These are phyloP conservation scores for Bombus picipes DNA, from an alignment of 1,140 invertebrate genomes.

Conservation along the genomic window DNA sequence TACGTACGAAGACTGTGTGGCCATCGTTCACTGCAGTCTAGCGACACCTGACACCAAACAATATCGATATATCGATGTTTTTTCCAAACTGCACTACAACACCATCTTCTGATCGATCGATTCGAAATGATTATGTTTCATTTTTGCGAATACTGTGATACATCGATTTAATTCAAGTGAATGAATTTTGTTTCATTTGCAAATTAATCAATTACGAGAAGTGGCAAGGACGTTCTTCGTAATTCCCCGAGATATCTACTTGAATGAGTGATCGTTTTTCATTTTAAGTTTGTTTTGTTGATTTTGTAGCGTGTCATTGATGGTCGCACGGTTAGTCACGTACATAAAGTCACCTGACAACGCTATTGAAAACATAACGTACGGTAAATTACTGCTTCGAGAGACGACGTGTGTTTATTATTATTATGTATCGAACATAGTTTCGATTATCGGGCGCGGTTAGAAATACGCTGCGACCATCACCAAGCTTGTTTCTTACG, in stretches of 20 bases:
- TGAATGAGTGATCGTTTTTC: not conserved
- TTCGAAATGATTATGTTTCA: not conserved
- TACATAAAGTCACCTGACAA: not conserved
- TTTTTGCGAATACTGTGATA: not conserved
- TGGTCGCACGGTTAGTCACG: not conserved
- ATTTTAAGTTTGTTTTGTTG: not conserved
- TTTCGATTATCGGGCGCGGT: not conserved
- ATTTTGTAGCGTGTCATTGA: not conserved
- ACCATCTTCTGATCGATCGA: not conserved
- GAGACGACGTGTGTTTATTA: not conserved
- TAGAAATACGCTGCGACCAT: too few species aligned
- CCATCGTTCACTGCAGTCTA: conserved; percentile 15
- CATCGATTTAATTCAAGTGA: not conserved
- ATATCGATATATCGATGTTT: conserved; percentile 36
- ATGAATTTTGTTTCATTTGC: not conserved
- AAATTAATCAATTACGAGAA: not conserved
- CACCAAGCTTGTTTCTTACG: too few species aligned
- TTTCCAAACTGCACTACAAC: not conserved
- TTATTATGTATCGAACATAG: not conserved
- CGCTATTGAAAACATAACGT: too few species aligned
- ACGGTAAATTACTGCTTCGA: not conserved
- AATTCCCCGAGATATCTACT: not conserved
- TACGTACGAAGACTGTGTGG: not conserved
- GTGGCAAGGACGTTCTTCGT: too few species aligned
- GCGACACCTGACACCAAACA: not conserved